Conservation (phyloP, 1,140 invertebrate species). For the Brachionus sp. region DNA sequence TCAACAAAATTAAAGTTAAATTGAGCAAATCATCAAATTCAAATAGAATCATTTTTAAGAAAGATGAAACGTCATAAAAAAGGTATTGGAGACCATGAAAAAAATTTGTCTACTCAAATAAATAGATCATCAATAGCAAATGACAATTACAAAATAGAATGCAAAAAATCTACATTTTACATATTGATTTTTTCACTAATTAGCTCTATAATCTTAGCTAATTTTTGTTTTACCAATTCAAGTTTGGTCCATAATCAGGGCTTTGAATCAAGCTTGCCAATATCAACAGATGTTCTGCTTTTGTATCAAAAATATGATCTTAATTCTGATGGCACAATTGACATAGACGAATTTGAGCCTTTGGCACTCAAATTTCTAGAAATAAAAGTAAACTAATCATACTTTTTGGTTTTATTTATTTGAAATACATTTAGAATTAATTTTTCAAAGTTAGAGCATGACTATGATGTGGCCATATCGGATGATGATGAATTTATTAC, state of each 20-base stretch:
- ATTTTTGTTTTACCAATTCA: not conserved
- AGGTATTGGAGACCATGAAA: slow-evolving; percentile 8
- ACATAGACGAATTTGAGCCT: slow-evolving; percentile 32
- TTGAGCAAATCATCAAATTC: not conserved
- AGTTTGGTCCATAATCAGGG: too few species aligned
- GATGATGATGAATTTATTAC: slow-evolving; percentile 39
- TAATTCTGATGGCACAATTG: slow-evolving; percentile 8
- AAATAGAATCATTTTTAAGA: not conserved
- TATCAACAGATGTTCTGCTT: not conserved
- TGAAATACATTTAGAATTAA: not conserved
- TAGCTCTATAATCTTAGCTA: not conserved
- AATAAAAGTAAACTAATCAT: not conserved
- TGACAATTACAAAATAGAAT: not conserved
- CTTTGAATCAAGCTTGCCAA: not conserved
- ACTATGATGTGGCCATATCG: slow-evolving; percentile 8
- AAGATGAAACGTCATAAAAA: slow-evolving; percentile 15
- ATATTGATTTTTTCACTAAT: not conserved
- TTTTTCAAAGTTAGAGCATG: not conserved
- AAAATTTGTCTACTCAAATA: not conserved
- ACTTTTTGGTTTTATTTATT: not conserved
- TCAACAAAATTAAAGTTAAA: not conserved
- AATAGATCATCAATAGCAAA: not conserved
- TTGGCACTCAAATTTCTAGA: not conserved
- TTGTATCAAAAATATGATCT: slow-evolving; percentile 41
- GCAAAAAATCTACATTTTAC: not conserved